Evolutionary conservation across 2,888 invertebrate genomes (phyloP), one percentile per base, ranked within the genome.

Genomic region (Stramonita haemastoma): DNA sequence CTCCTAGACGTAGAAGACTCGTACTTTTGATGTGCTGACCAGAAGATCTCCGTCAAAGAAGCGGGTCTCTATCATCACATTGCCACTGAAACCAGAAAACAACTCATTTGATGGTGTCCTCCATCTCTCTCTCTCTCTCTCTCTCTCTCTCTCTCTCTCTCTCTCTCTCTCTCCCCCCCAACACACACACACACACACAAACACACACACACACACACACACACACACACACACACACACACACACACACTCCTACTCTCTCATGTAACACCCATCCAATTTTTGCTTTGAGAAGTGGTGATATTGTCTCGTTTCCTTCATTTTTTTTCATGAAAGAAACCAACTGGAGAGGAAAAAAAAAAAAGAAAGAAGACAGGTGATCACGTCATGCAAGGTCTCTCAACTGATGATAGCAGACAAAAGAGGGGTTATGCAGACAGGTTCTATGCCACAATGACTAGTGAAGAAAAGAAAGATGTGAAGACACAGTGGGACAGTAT

Each of bases 1-100:
- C 22, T n/a, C 46, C 94, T 94, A 99, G 88, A 99, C 97, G 95
- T 99, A 99, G 96, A 98, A 99, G 86, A 99, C 97, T 91, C 99
- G 97, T 90, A 99, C 99, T 96, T 97, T 97, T 32, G 99, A 99
- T 86, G 98, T 99, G 91, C 98, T 98, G 92, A 99, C 98, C 93
- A 99, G 97, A 87, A 98, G 97, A 94, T 99, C 98, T 93, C 98
- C 99, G 96, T 99, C 99, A 96, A 97, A 99, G 94, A 97, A 97
- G 90, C 97, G 96, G 88, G 96, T 96, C 93, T 98, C 97, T 70
- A 98, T 96, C 89, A 98, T 96, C 94, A 98, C 98, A 96, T 98
- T 98, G 0, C 98, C 97, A 94, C 97, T 97, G 94, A 91, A 95
- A 95, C 46, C 87, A 60, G 60, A 36, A 17, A 22, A 32, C 29